A percentile compares a stretch with the other conserved stretches of the same genome.
phyloP scores from a whole-genome alignment of 2,888 invertebrate genomes.

The Drosophila ezoana region DNA sequence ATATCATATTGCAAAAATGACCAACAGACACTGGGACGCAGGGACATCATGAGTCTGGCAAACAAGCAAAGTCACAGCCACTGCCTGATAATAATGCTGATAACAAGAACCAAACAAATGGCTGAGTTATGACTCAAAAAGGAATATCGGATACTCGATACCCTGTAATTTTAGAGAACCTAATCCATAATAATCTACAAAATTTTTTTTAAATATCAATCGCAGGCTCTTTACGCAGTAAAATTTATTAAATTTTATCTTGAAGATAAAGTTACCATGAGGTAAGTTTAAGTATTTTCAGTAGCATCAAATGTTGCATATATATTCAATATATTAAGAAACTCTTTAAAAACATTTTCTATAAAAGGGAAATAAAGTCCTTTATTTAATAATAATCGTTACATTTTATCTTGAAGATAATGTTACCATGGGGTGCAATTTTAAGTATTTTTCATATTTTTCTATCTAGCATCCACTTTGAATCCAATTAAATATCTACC shows the following conservation, averaged over 20 bases:
- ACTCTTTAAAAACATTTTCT: too few species aligned
- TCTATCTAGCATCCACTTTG: too few species aligned
- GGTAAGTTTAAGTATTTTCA: background rate
- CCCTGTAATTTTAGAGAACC: constrained; percentile 8
- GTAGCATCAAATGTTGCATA: too few species aligned
- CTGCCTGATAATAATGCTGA: constrained; percentile 66
- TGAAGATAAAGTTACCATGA: background rate
- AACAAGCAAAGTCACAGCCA: constrained; percentile 28
- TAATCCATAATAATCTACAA: too few species aligned
- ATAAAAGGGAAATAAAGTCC: too few species aligned
- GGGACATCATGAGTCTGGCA: constrained; percentile 22
- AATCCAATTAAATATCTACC: too few species aligned
- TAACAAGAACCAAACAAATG: constrained; percentile 64
- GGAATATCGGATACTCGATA: background rate
- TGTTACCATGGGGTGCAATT: background rate
- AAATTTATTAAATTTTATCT: background rate
- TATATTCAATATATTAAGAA: too few species aligned
- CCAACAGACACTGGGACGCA: constrained; percentile 42
- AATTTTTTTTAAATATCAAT: too few species aligned
- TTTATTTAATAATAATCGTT: background rate
- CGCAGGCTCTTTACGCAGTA: too few species aligned
- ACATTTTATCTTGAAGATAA: background rate
- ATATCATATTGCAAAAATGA: constrained; percentile 76
- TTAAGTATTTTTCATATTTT: background rate
- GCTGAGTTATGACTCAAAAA: background rate